A percentile compares a stretch with the other conserved stretches of the same genome.
These are phyloP conservation scores for Herpailurus yagouaroundi DNA, from an alignment of 2,113 vertebrate species.

Conservation along the genomic window DNA sequence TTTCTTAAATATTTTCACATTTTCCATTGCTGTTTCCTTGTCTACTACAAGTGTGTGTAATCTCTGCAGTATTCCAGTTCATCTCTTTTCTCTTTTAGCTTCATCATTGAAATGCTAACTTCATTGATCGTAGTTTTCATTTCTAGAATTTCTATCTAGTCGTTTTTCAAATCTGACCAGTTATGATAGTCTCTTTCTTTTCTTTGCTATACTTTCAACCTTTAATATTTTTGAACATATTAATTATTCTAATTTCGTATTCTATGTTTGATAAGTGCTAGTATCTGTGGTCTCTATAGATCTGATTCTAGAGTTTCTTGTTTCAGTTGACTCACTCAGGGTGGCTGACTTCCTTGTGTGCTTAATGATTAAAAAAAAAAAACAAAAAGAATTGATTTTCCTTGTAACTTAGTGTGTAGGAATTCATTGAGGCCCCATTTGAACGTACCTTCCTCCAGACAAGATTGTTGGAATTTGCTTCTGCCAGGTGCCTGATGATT, in stretches of 20 bases:
- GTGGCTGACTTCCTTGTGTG: constrained; percentile 44
- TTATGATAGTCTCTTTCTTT: background rate
- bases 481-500: background rate
- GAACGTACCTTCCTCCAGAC: constrained; percentile 16
- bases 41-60: background rate
- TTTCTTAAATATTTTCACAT: background rate
- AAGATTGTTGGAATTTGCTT: constrained; percentile 12
- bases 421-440: background rate
- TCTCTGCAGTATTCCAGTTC: background rate
- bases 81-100: background rate
- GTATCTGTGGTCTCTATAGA: background rate
- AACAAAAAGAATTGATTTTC: constrained; percentile 7
- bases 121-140: constrained; percentile 8
- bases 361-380: background rate
- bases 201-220: background rate
- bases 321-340: background rate
- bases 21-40: background rate
- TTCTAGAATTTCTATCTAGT: constrained; percentile 39
- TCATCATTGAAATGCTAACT: background rate
- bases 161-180: background rate
- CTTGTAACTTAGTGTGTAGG: constrained; percentile 9
- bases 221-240: background rate
- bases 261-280: background rate
- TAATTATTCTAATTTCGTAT: background rate
- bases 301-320: constrained; percentile 15